phyloP scores from a whole-genome alignment of 2,888 invertebrate species.

The Pristionchus japonicus region DNA sequence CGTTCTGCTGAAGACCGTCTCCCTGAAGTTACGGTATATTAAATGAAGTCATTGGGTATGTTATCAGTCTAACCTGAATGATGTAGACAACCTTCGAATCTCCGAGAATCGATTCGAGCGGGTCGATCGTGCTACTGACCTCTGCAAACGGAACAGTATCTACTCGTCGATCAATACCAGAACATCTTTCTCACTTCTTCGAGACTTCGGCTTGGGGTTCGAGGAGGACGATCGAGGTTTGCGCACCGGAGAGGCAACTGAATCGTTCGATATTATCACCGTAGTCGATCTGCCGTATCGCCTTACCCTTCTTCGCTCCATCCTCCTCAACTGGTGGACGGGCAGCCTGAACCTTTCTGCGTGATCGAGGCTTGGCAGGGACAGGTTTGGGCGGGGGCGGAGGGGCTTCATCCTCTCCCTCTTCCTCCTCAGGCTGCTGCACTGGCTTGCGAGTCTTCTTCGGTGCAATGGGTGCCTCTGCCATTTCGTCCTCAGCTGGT shows the following conservation, averaged over 20 bases:
- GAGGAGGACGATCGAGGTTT: neutral
- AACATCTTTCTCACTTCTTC: neutral
- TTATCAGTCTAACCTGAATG: neutral
- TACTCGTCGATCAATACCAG: neutral
- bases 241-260: neutral
- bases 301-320: neutral
- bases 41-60: neutral
- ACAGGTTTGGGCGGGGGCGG: neutral
- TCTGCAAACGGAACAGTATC: neutral
- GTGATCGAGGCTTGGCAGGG: neutral
- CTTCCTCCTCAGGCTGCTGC: neutral
- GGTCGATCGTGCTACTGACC: neutral
- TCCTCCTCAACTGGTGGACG: conserved; percentile 3
- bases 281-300: neutral
- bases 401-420: neutral
- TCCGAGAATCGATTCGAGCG: neutral
- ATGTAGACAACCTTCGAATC: neutral
- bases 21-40: neutral
- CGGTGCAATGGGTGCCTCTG: conserved; percentile 10
- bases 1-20: neutral
- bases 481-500: neutral
- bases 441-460: conserved; percentile 27
- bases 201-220: neutral
- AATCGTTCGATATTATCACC: neutral
- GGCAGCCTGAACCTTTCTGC: neutral